A percentile compares a stretch with the other conserved stretches of the same genome.
Conservation (phyloP, 2,797 vertebrate species). For the Capromys pilorides region DNA sequence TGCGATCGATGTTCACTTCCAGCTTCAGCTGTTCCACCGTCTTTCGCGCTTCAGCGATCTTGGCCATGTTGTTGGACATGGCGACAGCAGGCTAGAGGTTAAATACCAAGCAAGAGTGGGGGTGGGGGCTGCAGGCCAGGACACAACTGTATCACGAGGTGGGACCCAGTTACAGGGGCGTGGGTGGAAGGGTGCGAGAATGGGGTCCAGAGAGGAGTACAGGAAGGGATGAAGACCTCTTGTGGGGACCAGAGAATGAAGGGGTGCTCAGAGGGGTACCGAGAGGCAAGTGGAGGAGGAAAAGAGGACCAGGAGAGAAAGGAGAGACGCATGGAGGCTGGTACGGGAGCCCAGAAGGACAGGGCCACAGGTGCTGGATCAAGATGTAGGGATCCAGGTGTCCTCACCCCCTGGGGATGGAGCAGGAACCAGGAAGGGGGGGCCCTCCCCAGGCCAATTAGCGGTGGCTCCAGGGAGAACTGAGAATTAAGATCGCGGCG, state of each 20-base stretch:
- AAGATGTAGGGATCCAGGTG: constrained; percentile 70
- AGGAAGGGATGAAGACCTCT: not conserved
- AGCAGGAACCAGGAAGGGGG: constrained; percentile 39
- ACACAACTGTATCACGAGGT: not conserved
- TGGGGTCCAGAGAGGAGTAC: not conserved
- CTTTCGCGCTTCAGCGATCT: constrained; percentile 94
- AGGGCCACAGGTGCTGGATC: constrained; percentile 73
- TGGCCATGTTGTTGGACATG: constrained; percentile 97
- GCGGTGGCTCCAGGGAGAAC: constrained; percentile 49
- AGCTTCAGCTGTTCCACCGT: constrained; percentile 94
- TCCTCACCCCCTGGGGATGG: constrained; percentile 57
- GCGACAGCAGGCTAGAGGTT: constrained; percentile 59
- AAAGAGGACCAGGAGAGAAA: not conserved
- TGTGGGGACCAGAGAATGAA: not conserved
- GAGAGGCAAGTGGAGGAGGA: not conserved
- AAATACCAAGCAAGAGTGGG: not conserved
- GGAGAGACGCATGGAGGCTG: not conserved
- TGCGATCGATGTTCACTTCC: constrained; percentile 95
- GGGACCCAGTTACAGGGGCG: not conserved
- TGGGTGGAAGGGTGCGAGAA: not conserved
- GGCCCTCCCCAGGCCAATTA: constrained; percentile 75
- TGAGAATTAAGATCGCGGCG: constrained; percentile 74
- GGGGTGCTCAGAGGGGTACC: not conserved
- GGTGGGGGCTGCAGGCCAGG: not conserved
- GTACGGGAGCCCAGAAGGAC: constrained; percentile 29